phyloP scores from a whole-genome alignment of 2,113 vertebrate species.

The Uria lomvia region DNA sequence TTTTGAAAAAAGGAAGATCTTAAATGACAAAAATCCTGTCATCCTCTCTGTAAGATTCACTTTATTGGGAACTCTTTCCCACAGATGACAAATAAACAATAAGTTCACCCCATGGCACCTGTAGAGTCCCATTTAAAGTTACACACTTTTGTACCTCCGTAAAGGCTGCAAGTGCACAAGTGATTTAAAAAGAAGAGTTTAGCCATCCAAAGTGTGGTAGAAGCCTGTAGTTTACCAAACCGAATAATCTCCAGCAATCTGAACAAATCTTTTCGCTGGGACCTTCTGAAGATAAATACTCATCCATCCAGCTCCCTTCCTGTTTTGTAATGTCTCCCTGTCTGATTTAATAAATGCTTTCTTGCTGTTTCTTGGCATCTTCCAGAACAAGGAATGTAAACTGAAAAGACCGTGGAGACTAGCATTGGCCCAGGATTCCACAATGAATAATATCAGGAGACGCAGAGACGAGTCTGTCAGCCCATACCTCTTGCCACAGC shows the following conservation, averaged over 20 bases:
- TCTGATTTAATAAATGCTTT: slow-evolving; percentile 75
- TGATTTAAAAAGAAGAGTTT: neutral
- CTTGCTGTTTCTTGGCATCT: slow-evolving; percentile 76
- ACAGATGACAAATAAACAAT: neutral
- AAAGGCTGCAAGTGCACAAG: neutral
- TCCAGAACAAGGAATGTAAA: slow-evolving; percentile 79
- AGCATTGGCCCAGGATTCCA: slow-evolving; percentile 46
- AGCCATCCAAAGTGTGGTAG: neutral
- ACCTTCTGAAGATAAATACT: slow-evolving; percentile 74
- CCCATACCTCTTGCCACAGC: neutral
- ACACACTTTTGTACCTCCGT: neutral
- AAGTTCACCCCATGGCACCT: neutral
- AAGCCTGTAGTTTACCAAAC: slow-evolving; percentile 20
- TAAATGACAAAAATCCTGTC: neutral
- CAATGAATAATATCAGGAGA: slow-evolving; percentile 72
- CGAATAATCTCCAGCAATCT: neutral
- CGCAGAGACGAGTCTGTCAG: slow-evolving; percentile 48
- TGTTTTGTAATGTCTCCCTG: slow-evolving; percentile 78
- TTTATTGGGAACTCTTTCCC: neutral
- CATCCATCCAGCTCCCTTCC: slow-evolving; percentile 69
- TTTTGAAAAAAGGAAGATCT: neutral
- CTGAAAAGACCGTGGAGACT: slow-evolving; percentile 72
- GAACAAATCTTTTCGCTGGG: slow-evolving; percentile 32
- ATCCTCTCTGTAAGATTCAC: neutral
- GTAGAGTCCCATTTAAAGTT: neutral